phyloP scores from a whole-genome alignment of 2,888 invertebrate genomes.

The Elysia crispata region DNA sequence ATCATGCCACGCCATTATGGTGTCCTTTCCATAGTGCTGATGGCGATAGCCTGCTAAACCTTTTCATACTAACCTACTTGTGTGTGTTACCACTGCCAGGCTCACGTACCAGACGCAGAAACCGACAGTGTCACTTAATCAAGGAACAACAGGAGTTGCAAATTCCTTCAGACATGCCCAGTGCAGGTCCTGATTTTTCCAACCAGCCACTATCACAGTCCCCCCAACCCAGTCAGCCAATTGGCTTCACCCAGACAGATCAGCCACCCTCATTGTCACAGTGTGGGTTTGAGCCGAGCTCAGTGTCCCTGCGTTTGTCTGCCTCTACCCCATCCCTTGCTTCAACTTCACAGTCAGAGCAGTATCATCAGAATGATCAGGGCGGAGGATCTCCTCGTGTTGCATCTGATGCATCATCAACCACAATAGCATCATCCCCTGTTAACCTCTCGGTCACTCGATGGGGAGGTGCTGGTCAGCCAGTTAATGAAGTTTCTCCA shows the following conservation, averaged over 20 bases:
- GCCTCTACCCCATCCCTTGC: not conserved
- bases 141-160: conserved; percentile 63
- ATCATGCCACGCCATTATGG: too few relatives aligned
- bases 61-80: not conserved
- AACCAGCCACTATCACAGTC: conserved; percentile 57
- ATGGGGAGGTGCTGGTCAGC: too few relatives aligned
- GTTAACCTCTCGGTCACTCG: too few relatives aligned
- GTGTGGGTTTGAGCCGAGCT: too few relatives aligned
- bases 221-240: conserved; percentile 36
- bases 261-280: too few relatives aligned
- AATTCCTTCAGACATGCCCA: conserved; percentile 24
- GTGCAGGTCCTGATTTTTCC: conserved; percentile 52
- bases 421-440: too few relatives aligned
- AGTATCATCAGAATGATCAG: too few relatives aligned
- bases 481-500: too few relatives aligned
- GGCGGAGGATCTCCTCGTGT: too few relatives aligned
- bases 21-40: too few relatives aligned
- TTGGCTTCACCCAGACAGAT: not conserved
- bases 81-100: conserved; percentile 34
- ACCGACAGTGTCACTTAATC: conserved; percentile 66
- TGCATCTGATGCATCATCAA: too few relatives aligned
- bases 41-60: too few relatives aligned
- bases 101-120: conserved; percentile 53
- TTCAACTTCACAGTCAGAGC: not conserved
- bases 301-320: not conserved